These are phyloP conservation scores for Ctenicera cuprea DNA, from an alignment of 2,888 invertebrate species.

Conservation along the genomic window DNA sequence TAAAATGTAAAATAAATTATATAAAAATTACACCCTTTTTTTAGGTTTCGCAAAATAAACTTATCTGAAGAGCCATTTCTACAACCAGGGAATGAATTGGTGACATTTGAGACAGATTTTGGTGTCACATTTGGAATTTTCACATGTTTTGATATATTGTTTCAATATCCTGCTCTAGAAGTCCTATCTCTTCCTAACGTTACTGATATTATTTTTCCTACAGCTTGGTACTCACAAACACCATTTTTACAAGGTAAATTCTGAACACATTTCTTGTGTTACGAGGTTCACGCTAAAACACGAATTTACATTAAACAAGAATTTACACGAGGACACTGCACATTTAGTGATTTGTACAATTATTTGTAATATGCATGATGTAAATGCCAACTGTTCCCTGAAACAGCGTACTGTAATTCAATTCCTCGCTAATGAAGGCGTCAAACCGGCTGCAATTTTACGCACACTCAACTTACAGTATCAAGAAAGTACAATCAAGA, in stretches of 20 bases:
- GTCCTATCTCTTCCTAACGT: constrained; percentile 45
- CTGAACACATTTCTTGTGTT: neutral
- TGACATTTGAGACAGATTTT: constrained; percentile 84
- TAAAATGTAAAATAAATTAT: no score
- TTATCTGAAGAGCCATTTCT: constrained; percentile 72
- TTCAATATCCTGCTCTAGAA: constrained; percentile 81
- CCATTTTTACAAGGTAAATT: constrained; percentile 82
- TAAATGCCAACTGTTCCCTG: no score
- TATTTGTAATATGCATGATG: no score
- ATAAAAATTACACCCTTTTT: constrained; percentile 12
- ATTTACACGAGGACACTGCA: no score
- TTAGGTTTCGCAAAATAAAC: constrained; percentile 68
- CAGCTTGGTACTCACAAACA: constrained; percentile 89
- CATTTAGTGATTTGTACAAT: no score
- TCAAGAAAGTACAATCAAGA: no score
- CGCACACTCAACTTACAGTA: no score
- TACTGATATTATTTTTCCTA: constrained; percentile 79
- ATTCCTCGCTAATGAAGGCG: no score
- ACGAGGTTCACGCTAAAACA: no score
- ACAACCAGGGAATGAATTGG: constrained; percentile 73
- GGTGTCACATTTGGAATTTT: constrained; percentile 88
- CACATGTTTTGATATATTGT: constrained; percentile 89
- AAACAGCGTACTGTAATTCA: no score
- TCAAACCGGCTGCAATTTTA: no score
- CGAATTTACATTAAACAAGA: no score